Conservation (phyloP, 2,888 invertebrate genomes). For the Tetropium fuscum region DNA sequence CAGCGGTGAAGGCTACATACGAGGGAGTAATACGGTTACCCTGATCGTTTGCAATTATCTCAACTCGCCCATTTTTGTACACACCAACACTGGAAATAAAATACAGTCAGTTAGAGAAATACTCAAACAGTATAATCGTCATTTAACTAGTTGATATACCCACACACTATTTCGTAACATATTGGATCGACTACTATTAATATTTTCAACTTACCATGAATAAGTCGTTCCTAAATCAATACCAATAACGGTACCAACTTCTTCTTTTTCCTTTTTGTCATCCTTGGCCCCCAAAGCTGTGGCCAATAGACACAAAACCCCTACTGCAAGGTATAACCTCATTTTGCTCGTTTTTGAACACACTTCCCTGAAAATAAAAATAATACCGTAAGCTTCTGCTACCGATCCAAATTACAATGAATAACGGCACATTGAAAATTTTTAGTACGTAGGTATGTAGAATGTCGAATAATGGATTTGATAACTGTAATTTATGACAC, state of each 20-base stretch:
- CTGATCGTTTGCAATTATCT: conserved; percentile 99
- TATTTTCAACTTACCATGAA: conserved; percentile 83
- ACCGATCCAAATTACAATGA: conserved; percentile 16
- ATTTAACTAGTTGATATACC: not conserved
- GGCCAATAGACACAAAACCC: conserved; percentile 72
- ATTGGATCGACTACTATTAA: conserved; percentile 4
- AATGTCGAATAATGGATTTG: conserved; percentile 1
- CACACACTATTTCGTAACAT: not conserved
- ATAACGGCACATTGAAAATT: no score
- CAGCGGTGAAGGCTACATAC: conserved; percentile 96
- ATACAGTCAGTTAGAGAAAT: not conserved
- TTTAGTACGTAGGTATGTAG: not conserved
- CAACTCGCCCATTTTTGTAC: conserved; percentile 97
- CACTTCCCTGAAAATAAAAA: conserved; percentile 18
- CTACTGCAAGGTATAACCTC: conserved; percentile 71
- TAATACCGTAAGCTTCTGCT: conserved; percentile 16
- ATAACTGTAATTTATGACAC: conserved; percentile 30
- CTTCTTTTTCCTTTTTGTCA: conserved; percentile 88
- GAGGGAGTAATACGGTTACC: conserved; percentile 99
- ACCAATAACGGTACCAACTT: conserved; percentile 96
- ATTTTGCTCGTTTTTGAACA: conserved; percentile 62
- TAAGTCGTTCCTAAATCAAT: conserved; percentile 99
- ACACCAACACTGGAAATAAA: conserved; percentile 84
- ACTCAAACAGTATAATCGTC: not conserved
- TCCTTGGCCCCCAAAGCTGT: conserved; percentile 73